phyloP scores from a whole-genome alignment of 2,113 vertebrate genomes.

The Hippocampus guttulatus region DNA sequence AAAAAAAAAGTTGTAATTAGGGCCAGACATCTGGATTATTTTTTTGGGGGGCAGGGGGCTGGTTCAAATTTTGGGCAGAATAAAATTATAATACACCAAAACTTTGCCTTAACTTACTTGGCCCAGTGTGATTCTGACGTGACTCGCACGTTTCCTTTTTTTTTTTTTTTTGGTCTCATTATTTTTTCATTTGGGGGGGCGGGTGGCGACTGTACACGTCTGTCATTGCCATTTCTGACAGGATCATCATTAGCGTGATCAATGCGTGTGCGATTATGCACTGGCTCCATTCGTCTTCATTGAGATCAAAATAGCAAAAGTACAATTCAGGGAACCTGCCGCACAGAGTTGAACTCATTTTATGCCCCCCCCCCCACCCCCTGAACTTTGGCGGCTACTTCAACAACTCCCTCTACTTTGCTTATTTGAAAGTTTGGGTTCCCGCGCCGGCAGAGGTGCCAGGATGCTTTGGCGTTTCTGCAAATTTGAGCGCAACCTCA shows the following conservation, averaged over 20 bases:
- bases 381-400: constrained; percentile 19
- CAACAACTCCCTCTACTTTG: constrained; percentile 61
- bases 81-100: not conserved
- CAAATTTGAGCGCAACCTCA: constrained; percentile 19
- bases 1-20: too few relatives aligned
- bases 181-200: constrained; percentile 55
- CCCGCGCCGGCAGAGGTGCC: constrained; percentile 41
- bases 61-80: too few relatives aligned
- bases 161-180: constrained; percentile 45
- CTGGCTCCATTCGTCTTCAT: constrained; percentile 56
- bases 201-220: constrained; percentile 46
- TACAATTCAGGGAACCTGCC: constrained; percentile 40
- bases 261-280: constrained; percentile 60
- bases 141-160: constrained; percentile 7
- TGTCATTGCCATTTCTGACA: constrained; percentile 67
- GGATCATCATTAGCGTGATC: constrained; percentile 68
- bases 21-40: too few relatives aligned
- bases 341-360: constrained; percentile 18
- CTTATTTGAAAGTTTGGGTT: constrained; percentile 62
- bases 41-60: too few relatives aligned
- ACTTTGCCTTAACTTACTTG: constrained; percentile 10
- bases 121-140: not conserved
- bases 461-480: constrained; percentile 34
- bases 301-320: constrained; percentile 69
- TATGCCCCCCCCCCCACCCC: not conserved